Conservation (phyloP, 2,888 invertebrate species). For the Brachypterus glaber region DNA sequence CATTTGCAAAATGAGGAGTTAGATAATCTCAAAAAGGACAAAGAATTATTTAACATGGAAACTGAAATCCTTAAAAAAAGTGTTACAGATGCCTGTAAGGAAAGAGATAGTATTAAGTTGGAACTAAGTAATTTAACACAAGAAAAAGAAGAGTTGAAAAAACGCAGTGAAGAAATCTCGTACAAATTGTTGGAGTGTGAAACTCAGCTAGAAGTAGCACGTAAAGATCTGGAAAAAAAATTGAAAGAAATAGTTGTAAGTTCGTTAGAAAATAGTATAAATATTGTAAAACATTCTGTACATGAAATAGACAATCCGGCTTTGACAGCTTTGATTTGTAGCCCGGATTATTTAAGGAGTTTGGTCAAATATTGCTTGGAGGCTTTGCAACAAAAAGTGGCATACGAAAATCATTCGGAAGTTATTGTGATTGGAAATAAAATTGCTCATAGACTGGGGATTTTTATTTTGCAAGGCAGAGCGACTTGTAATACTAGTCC, state of each 20-base stretch:
- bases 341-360: slow-evolving; percentile 50
- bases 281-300: slow-evolving; percentile 33
- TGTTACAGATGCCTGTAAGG: slow-evolving; percentile 52
- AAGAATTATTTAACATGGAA: slow-evolving; percentile 37
- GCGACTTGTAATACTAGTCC: slow-evolving; percentile 68
- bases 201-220: slow-evolving; percentile 37
- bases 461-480: slow-evolving; percentile 61
- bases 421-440: slow-evolving; percentile 40
- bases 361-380: slow-evolving; percentile 39
- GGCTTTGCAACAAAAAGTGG: slow-evolving; percentile 33
- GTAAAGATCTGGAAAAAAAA: slow-evolving; percentile 26
- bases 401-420: slow-evolving; percentile 33
- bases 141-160: slow-evolving; percentile 53
- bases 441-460: slow-evolving; percentile 50
- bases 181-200: slow-evolving; percentile 34
- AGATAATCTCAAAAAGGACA: slow-evolving; percentile 32
- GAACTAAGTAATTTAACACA: slow-evolving; percentile 56
- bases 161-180: slow-evolving; percentile 27
- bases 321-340: slow-evolving; percentile 53
- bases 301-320: slow-evolving; percentile 60
- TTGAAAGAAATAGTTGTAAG: slow-evolving; percentile 30
- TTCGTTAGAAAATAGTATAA: slow-evolving; percentile 35
- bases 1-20: slow-evolving; percentile 31
- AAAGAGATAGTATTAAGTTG: slow-evolving; percentile 54
- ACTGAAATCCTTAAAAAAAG: slow-evolving; percentile 49